Conservation (phyloP, 2,797 vertebrate species). For the Gadopsis marmoratus region DNA sequence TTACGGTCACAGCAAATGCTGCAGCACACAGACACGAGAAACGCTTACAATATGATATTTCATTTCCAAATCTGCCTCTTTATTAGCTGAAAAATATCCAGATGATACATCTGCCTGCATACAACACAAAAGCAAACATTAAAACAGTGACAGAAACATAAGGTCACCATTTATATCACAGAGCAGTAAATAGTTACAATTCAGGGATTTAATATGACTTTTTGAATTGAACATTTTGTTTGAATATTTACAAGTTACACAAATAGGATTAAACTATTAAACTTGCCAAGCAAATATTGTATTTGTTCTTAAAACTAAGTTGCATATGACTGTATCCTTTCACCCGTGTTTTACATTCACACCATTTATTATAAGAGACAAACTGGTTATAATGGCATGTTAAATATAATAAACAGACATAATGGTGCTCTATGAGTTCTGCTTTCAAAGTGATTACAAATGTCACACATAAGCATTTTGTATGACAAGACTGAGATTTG, state of each 20-base stretch:
- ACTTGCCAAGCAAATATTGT: conserved; percentile 20
- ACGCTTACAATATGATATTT: background rate
- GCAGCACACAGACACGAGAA: background rate
- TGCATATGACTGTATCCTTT: background rate
- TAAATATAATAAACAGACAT: conserved; percentile 17
- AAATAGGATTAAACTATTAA: conserved; percentile 1
- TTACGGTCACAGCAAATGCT: background rate
- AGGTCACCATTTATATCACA: conserved; percentile 25
- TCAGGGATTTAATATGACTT: background rate
- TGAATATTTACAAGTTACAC: conserved; percentile 21
- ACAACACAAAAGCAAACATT: conserved; percentile 47
- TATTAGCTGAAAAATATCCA: conserved; percentile 70
- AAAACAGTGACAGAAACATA: conserved; percentile 35
- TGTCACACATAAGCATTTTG: conserved; percentile 1
- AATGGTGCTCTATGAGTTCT: background rate
- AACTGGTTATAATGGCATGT: conserved; percentile 11
- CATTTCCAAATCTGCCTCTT: conserved; percentile 57
- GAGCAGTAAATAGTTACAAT: conserved; percentile 3
- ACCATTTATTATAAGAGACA: conserved; percentile 11
- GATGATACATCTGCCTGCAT: conserved; percentile 49
- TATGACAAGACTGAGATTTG: background rate
- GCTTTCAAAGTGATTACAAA: conserved; percentile 19
- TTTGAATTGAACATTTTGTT: conserved; percentile 1
- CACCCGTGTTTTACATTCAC: conserved; percentile 8
- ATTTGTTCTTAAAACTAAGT: conserved; percentile 36